phyloP scores from a whole-genome alignment of 2,797 vertebrate species.

The Aphelocoma californica region DNA sequence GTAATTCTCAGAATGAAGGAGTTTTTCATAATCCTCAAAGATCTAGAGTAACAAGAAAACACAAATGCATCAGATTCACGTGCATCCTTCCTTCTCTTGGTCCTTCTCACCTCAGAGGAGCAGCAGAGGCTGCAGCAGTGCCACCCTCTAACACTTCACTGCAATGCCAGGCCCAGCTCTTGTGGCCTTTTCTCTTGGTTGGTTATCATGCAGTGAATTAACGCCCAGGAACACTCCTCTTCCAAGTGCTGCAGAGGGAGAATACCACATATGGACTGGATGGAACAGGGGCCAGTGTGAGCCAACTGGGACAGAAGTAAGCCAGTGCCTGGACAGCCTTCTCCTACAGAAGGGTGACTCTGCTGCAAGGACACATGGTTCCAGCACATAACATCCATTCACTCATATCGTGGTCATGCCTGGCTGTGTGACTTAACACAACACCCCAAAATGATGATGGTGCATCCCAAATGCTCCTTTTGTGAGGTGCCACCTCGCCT shows the following conservation, averaged over 20 bases:
- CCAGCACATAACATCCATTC: fast-evolving
- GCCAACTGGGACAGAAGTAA: constrained; percentile 30
- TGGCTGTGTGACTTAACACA: not conserved
- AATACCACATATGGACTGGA: constrained; percentile 48
- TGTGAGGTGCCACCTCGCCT: not conserved
- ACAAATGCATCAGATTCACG: not conserved
- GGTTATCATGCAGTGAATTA: not conserved
- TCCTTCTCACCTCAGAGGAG: not conserved
- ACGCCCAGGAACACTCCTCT: not conserved
- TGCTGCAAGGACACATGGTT: not conserved
- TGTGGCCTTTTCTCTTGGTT: not conserved
- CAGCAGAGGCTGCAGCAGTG: not conserved
- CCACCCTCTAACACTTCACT: not conserved
- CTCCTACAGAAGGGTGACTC: not conserved
- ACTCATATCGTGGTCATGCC: fast-evolving
- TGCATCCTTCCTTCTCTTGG: not conserved
- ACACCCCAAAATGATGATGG: not conserved
- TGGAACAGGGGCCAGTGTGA: not conserved
- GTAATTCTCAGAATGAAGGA: constrained; percentile 95
- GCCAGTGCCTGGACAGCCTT: not conserved
- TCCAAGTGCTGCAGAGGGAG: not conserved
- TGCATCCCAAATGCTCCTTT: not conserved
- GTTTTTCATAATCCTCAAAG: constrained; percentile 94
- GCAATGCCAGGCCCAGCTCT: not conserved
- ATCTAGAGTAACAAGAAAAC: constrained; percentile 76